A percentile compares a stretch with the other conserved stretches of the same genome.
Evolutionary conservation across 1,140 invertebrate genomes (phyloP).

Genomic region (Pogonognathellus flavescens): DNA sequence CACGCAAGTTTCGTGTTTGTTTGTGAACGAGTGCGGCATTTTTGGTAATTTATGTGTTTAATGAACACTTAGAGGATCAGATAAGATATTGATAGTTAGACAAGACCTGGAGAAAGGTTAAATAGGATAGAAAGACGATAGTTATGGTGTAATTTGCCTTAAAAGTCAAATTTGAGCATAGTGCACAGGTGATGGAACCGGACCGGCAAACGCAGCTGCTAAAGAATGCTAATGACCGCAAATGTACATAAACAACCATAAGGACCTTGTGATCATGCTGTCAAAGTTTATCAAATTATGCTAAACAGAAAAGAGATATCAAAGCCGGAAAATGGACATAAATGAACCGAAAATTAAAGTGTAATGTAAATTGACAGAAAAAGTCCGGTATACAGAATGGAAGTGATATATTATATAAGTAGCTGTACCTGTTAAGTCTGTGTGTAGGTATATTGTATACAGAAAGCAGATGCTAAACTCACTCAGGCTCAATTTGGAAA

Average conservation of each 20-base stretch:
- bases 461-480: conserved; percentile 44
- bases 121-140: background rate
- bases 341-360: conserved; percentile 1
- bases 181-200: conserved; percentile 33
- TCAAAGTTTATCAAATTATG: conserved; percentile 32
- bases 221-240: conserved; percentile 46
- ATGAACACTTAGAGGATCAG: no score
- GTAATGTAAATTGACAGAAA: background rate
- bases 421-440: conserved; percentile 40
- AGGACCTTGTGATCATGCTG: conserved; percentile 35
- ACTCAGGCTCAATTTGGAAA: conserved; percentile 32
- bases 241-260: conserved; percentile 41
- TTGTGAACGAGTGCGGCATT: no score
- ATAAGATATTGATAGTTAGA: background rate
- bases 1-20: no score
- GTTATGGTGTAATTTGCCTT: conserved; percentile 20
- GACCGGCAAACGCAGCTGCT: conserved; percentile 46
- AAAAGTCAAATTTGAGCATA: conserved; percentile 26
- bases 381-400: background rate
- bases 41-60: no score
- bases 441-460: conserved; percentile 42
- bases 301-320: conserved; percentile 12
- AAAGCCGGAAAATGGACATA: background rate
- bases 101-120: background rate
- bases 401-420: conserved; percentile 33